These are phyloP conservation scores for Cremastinae sp. DNA, from an alignment of 2,888 invertebrate genomes.

Conservation along the genomic window DNA sequence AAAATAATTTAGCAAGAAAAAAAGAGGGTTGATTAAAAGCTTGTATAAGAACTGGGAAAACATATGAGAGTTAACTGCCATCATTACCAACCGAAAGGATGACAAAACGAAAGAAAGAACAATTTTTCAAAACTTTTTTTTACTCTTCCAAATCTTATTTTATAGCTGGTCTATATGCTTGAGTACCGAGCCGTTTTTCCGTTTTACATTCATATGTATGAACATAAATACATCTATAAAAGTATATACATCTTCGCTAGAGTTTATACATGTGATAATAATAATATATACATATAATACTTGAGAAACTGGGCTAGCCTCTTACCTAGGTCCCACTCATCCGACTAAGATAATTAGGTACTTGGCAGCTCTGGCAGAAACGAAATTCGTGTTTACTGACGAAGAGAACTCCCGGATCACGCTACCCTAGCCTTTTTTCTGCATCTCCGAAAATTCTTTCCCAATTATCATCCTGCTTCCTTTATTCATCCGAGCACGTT, in stretches of 20 bases:
- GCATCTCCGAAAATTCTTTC: constrained; percentile 14
- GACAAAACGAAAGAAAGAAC: not conserved
- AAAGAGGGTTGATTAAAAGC: constrained; percentile 19
- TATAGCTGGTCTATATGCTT: constrained; percentile 42
- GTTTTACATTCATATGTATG: not conserved
- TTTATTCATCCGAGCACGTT: not conserved
- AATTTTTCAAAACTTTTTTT: not conserved
- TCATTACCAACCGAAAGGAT: constrained; percentile 41
- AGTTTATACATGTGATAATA: too few species aligned
- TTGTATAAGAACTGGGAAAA: not conserved
- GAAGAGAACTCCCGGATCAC: constrained; percentile 8
- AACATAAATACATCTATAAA: not conserved
- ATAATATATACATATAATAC: too few species aligned
- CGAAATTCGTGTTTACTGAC: constrained; percentile 60
- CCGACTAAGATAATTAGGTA: constrained; percentile 58
- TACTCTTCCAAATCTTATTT: constrained; percentile 1
- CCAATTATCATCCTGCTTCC: constrained; percentile 30
- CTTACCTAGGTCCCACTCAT: constrained; percentile 28
- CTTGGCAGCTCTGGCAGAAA: constrained; percentile 56
- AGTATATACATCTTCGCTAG: not conserved
- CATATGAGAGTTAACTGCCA: constrained; percentile 47
- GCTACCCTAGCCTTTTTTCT: constrained; percentile 1
- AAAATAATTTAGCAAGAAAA: constrained; percentile 23
- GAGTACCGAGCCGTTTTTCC: constrained; percentile 27
- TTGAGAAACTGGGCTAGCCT: constrained; percentile 17